Base-by-base conservation (phyloP, 2,888 invertebrate genomes). In the Leptarthrus brevirostris region DNA sequence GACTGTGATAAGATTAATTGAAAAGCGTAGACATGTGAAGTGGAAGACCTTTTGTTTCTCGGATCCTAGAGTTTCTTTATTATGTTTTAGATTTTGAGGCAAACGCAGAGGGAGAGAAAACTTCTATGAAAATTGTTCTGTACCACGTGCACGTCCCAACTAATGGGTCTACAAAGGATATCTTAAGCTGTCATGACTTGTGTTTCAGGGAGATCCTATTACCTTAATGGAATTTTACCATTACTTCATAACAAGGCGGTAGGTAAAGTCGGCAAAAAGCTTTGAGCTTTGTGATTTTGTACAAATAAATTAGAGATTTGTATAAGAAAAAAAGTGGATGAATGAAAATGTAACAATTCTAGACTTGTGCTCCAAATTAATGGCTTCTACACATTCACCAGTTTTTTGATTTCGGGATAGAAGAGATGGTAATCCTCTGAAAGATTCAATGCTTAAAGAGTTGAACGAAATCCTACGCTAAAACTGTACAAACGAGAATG, bases 191-290 rank as follows among this genome's bases (percentile, higher is more conserved):
- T 20, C 56, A 20, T 61, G 61, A 64, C 64, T 24, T 16, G 64
- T n/a, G 64, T 24, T 64, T 64, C 44, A 18, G 10, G 10, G 12
- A 12, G 64, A 64, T 64, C 47, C 44, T 64, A 47, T 58, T 64
- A 64, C 64, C 44, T 64, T 64, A 64, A 64, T 64, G 64, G 64
- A 64, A 64, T 64, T 64, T 40, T 47, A 44, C 47, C 44, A 64
- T 64, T 44, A 64, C 16, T 20, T 16, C 1, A 3, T 40, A 6
- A 40, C 40, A 40, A 40, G 40, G n/a, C n/a, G n/a, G 12, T 6
- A 30, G 1, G 30, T 12, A 6, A 6, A 8, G 40, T 40, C 12
- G 3, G 8, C n/a, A 40, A 40, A 12, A 40, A 40, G 40, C 40
- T n/a, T 40, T 12, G n/a, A 12, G 3, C 2, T 40, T 40, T 40